A percentile compares a stretch with the other conserved stretches of the same genome.
phyloP scores from a whole-genome alignment of 2,113 vertebrate genomes.

The Myotis yumanensis region DNA sequence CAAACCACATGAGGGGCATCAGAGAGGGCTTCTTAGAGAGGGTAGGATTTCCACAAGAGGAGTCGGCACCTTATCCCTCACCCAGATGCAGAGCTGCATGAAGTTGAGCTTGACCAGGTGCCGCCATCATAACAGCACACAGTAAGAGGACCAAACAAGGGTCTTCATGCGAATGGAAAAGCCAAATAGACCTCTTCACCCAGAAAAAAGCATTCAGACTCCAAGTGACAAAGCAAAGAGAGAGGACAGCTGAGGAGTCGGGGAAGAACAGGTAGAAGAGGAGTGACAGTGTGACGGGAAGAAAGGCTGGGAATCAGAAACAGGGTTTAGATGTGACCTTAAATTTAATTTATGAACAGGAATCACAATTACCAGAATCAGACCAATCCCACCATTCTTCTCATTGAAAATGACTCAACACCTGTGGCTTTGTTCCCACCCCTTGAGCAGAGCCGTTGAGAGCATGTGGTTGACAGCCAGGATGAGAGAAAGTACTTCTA shows the following conservation, averaged over 20 bases:
- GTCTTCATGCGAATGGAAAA: not conserved
- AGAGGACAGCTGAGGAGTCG: no score
- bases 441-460: not conserved
- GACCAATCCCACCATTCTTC: not conserved
- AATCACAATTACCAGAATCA: not conserved
- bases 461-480: not conserved
- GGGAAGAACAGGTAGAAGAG: not conserved
- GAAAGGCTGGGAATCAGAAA: not conserved
- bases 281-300: not conserved
- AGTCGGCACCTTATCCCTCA: rapidly evolving
- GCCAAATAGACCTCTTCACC: not conserved
- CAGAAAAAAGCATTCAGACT: not conserved
- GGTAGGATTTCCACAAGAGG: not conserved
- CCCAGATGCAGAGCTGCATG: rapidly evolving
- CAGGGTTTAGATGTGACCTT: not conserved
- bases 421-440: not conserved
- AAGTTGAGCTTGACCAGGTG: not conserved
- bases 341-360: not conserved
- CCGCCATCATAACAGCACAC: rapidly evolving
- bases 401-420: not conserved
- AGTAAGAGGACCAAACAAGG: rapidly evolving
- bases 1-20: not conserved
- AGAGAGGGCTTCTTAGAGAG: not conserved
- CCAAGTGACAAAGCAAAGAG: not conserved
- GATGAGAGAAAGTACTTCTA: not conserved